These are phyloP conservation scores for Pristionchus pacificus DNA, from an alignment of 1,140 invertebrate genomes.

Conservation along the genomic window DNA sequence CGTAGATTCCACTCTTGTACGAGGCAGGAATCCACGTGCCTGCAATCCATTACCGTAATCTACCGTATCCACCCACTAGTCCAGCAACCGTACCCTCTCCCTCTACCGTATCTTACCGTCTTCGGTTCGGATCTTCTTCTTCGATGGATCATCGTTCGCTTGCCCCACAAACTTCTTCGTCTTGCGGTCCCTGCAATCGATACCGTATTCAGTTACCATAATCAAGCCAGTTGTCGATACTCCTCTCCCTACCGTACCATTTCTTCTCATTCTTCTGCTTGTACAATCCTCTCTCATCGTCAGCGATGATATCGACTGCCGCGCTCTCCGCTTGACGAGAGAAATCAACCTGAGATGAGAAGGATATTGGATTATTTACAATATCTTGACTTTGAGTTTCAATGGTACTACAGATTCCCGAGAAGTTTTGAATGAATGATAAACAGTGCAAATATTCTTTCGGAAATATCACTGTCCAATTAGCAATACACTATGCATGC, in stretches of 20 bases:
- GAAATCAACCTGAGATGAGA: constrained; percentile 62
- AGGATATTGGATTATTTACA: too few species aligned
- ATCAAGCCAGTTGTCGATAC: neutral
- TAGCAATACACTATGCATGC: too few species aligned
- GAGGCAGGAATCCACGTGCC: constrained; percentile 80
- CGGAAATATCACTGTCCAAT: too few species aligned
- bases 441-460: neutral
- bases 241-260: constrained; percentile 61
- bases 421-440: neutral
- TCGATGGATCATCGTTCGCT: constrained; percentile 64
- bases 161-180: constrained; percentile 82
- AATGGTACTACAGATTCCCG: too few species aligned
- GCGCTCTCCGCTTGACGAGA: constrained; percentile 69
- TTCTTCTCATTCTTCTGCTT: constrained; percentile 66
- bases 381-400: neutral
- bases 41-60: neutral
- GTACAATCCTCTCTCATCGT: constrained; percentile 69
- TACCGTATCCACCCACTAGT: too few species aligned
- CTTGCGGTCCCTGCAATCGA: constrained; percentile 72
- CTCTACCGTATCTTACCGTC: constrained; percentile 66
- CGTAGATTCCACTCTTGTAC: constrained; percentile 82
- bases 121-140: constrained; percentile 84
- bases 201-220: neutral
- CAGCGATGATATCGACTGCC: constrained; percentile 75
- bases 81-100: too few species aligned